A percentile compares a stretch with the other conserved stretches of the same genome.
Evolutionary conservation across 2,113 vertebrate genomes (phyloP).

Genomic region (Dascyllus trimaculatus): DNA sequence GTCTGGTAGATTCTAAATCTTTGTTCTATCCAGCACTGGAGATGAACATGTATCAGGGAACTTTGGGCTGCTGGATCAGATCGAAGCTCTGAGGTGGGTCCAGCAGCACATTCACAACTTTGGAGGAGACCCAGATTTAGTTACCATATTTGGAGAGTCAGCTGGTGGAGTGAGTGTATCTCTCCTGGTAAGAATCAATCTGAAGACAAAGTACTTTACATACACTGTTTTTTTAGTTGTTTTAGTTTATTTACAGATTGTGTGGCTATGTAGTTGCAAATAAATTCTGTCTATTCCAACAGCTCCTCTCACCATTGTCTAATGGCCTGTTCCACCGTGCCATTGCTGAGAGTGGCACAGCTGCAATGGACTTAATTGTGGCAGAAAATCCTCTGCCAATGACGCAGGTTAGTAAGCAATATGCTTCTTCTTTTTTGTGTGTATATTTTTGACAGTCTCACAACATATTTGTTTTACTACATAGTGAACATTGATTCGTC

Average conservation of each 20-base stretch:
- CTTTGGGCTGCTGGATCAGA: slow-evolving; percentile 91
- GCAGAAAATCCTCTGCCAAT: slow-evolving; percentile 43
- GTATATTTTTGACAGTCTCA: not conserved
- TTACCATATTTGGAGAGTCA: slow-evolving; percentile 92
- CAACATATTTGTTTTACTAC: not conserved
- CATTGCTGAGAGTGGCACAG: slow-evolving; percentile 90
- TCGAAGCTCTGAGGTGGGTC: slow-evolving; percentile 90
- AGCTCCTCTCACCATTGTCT: slow-evolving; percentile 88
- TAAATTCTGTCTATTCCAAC: slow-evolving; percentile 12
- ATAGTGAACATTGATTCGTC: not conserved
- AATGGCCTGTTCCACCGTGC: slow-evolving; percentile 86
- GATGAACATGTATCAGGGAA: slow-evolving; percentile 88
- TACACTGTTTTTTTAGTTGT: not conserved
- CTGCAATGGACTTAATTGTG: slow-evolving; percentile 44
- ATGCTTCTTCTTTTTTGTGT: not conserved
- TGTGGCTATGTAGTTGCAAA: not conserved
- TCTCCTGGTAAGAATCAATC: slow-evolving; percentile 79
- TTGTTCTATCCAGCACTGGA: slow-evolving; percentile 85
- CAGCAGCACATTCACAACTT: slow-evolving; percentile 91
- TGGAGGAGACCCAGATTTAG: slow-evolving; percentile 88
- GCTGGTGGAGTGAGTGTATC: slow-evolving; percentile 90
- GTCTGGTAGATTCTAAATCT: not conserved
- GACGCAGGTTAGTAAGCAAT: slow-evolving; percentile 38
- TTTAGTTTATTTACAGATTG: no score
- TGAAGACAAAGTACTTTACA: not conserved